Evolutionary conservation across 2,888 invertebrate genomes (phyloP).

Genomic region (Watsonalla cultraria): DNA sequence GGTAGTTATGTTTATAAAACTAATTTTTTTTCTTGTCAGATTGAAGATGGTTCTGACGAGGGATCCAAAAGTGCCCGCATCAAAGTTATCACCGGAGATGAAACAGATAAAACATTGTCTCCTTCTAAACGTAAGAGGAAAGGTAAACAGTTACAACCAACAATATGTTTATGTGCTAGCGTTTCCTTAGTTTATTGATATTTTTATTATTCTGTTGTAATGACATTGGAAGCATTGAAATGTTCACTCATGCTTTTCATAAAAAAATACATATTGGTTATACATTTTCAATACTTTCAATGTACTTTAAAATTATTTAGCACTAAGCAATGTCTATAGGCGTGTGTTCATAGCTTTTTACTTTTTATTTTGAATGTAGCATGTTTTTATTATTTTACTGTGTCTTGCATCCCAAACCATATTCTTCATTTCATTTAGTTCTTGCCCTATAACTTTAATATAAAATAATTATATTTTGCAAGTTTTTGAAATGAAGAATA

Average conservation of each 20-base stretch:
- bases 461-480: background rate
- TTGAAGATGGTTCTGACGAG: slow-evolving; percentile 51
- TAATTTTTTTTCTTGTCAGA: slow-evolving; percentile 28
- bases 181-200: background rate
- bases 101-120: slow-evolving; percentile 25
- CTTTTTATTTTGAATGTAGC: slow-evolving; percentile 17
- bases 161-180: background rate
- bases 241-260: background rate
- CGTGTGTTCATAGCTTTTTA: slow-evolving; percentile 70
- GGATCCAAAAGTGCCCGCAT: slow-evolving; percentile 41
- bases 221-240: slow-evolving; percentile 1
- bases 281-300: background rate
- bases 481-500: slow-evolving; percentile 7
- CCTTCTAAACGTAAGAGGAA: slow-evolving; percentile 28
- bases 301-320: slow-evolving; percentile 4
- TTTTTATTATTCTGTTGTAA: background rate
- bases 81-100: slow-evolving; percentile 50
- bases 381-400: slow-evolving; percentile 9
- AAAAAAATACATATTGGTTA: background rate
- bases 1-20: background rate
- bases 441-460: background rate
- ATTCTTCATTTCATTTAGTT: slow-evolving; percentile 8
- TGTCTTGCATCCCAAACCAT: slow-evolving; percentile 4
- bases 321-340: slow-evolving; percentile 18
- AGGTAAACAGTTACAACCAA: slow-evolving; percentile 6